Evolutionary conservation across 2,888 invertebrate genomes (phyloP).

Genomic region (Emesis russula): DNA sequence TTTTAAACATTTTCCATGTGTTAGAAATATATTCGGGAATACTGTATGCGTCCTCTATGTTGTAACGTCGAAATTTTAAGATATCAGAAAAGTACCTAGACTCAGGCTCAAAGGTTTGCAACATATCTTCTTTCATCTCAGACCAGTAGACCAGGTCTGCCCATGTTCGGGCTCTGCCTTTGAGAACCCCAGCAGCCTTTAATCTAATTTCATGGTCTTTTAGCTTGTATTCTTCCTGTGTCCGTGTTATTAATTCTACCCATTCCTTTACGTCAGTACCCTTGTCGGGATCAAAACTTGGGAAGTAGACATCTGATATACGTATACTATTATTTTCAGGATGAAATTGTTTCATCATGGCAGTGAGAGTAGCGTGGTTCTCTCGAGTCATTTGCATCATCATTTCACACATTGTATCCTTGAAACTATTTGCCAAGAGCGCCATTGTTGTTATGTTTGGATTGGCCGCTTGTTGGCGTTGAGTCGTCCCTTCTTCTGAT

Average conservation of each 20-base stretch:
- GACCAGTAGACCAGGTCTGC: too few relatives aligned
- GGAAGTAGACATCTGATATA: not conserved
- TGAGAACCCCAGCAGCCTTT: too few relatives aligned
- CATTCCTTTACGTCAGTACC: constrained; percentile 48
- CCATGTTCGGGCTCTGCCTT: too few relatives aligned
- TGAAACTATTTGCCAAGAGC: not conserved
- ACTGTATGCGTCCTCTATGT: constrained; percentile 33
- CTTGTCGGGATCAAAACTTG: constrained; percentile 43
- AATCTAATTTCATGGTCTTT: constrained; percentile 30
- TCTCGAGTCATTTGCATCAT: not conserved
- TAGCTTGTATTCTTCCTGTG: constrained; percentile 49
- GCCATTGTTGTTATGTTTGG: not conserved
- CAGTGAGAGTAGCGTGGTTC: not conserved
- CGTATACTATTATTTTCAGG: not conserved
- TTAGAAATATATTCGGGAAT: constrained; percentile 54
- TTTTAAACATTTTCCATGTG: constrained; percentile 57
- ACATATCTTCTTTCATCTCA: not conserved
- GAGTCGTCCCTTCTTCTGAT: not conserved
- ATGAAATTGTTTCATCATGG: not conserved
- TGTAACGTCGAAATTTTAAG: constrained; percentile 41
- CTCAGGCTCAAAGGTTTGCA: constrained; percentile 59
- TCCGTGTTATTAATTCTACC: constrained; percentile 51
- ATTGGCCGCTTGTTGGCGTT: not conserved
- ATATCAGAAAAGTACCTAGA: constrained; percentile 64
- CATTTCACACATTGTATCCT: not conserved